Evolutionary conservation across 2,888 invertebrate species (phyloP), one percentile per base, ranked within the genome.

Genomic region (Tetragonula carbonaria): DNA sequence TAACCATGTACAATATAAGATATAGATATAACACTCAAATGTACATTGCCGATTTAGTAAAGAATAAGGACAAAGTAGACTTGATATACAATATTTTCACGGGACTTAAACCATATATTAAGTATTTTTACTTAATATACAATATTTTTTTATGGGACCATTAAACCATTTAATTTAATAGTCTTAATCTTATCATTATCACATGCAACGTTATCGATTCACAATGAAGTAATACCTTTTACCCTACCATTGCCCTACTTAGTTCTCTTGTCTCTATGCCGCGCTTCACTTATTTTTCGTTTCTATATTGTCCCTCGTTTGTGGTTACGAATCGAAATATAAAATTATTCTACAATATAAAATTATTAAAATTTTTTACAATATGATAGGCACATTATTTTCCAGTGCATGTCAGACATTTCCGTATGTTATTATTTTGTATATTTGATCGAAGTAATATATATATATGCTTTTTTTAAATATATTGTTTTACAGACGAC

Each of bases 361-460:
- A 33, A 33, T 33, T 33, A 33, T 33, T 33, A 3, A 33, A 33
- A 33, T 33, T 33, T 38, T 6, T 16, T 38, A 3, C 18, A 85
- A 73, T 38, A 92, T 92, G 92, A 33, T 91, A 16, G 85, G 86
- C 50, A 79, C 55, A 84, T 86, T 91, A 53, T 62, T 90, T 0
- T 86, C 90, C 1, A 86, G 70, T n/a, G 55, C 88, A 66, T 83
- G 78, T 21, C 87, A 88, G 83, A 68, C 76, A n/a, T 28, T 92
- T 11, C 89, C 91, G 92, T 92, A 90, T n/a, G 90, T 88, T 68
- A 62, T 62, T 28, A 1, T 53, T 33, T 50, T 50, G 28, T 65
- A n/a, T 55, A 6, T 83, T 33, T 55, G 0, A 55, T 73, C n/a
- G 23, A 62, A 73, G 18, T 18, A 63, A 13, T 23, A 50, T 38